Evolutionary conservation across 2,888 invertebrate genomes (phyloP).

Genomic region (Branchellion lobata): DNA sequence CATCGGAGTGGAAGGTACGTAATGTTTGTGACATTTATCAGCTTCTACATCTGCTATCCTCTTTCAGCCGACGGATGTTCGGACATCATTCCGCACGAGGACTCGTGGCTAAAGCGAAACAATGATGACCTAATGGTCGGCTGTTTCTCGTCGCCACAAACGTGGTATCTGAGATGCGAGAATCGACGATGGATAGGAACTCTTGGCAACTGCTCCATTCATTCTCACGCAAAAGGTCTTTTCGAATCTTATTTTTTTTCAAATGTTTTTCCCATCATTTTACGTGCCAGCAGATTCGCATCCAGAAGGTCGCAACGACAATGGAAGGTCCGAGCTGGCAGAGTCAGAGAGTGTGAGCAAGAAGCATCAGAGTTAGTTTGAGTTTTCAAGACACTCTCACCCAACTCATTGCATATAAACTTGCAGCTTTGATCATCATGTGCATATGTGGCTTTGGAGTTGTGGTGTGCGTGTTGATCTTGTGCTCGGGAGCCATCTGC

Average conservation of each 20-base stretch:
- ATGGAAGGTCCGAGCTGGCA: not conserved
- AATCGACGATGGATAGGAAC: slow-evolving; percentile 44
- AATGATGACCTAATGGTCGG: slow-evolving; percentile 46
- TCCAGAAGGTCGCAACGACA: not conserved
- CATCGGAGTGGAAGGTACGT: not conserved
- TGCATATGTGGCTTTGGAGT: slow-evolving; percentile 31
- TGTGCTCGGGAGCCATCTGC: slow-evolving; percentile 40
- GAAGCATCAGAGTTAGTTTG: slow-evolving; percentile 12
- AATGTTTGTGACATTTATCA: not conserved
- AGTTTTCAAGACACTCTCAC: not conserved
- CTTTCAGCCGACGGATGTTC: slow-evolving; percentile 48
- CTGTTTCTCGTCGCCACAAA: slow-evolving; percentile 46
- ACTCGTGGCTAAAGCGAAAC: slow-evolving; percentile 47
- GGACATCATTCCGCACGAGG: slow-evolving; percentile 47
- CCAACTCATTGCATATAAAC: not conserved
- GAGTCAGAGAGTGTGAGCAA: not conserved
- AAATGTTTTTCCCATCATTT: too few relatives aligned
- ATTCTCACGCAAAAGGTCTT: not conserved
- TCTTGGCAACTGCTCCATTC: slow-evolving; percentile 48
- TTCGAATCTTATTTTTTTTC: not conserved
- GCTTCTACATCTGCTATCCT: not conserved
- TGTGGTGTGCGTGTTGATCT: slow-evolving; percentile 29
- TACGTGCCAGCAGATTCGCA: not conserved
- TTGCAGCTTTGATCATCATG: slow-evolving; percentile 16
- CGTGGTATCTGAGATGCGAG: slow-evolving; percentile 48